Base-by-base conservation (phyloP, 2,113 vertebrate genomes). In the Antennarius striatus region DNA sequence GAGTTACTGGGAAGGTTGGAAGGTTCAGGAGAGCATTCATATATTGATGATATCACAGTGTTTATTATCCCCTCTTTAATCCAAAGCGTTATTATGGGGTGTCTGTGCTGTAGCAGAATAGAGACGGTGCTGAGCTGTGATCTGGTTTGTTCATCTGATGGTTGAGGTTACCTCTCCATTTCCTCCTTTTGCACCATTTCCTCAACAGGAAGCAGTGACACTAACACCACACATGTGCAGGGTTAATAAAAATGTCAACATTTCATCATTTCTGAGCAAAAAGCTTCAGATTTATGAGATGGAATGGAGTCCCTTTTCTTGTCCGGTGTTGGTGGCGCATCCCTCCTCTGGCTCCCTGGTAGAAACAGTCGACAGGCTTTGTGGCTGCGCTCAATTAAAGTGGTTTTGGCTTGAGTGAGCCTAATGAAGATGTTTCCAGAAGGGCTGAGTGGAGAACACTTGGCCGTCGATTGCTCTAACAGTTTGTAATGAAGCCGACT, bases 171-270 rank as follows among this genome's bases (percentile, higher is more conserved):
- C 57, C 57, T n/a, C 73, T 74, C 49, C 28, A 40, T 46, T 84
- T 84, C 82, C 80, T 87, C 58, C 58, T 50, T 29, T 39, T 5
- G 68, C 84, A 71, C 71, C 83, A 80, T 42, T 68, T 57, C 61
- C 68, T 57, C 60, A 66, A 76, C 80, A 85, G 86, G 75, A 86
- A 89, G 70, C 50, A 57, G 63, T 56, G 32, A 11, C 0, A 6
- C 16, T 63, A 29, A 30, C 67, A 42, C 2, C 57, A 42, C 42
- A 42, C 49, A 52, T 36, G 3, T 22, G 30, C n/a, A 55, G 39
- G 54, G 3, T 50, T 28, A 36, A 36, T 36, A 36, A 36, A 36
- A 36, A 36, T 5, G 32, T 36, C 3, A 36, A 36, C 7, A 36
- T 36, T 36, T 36, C 32, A 5, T 5, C 32, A 36, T 36, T 5